Evolutionary conservation across 2,113 vertebrate genomes (phyloP).

Genomic region (Dipodomys merriami): DNA sequence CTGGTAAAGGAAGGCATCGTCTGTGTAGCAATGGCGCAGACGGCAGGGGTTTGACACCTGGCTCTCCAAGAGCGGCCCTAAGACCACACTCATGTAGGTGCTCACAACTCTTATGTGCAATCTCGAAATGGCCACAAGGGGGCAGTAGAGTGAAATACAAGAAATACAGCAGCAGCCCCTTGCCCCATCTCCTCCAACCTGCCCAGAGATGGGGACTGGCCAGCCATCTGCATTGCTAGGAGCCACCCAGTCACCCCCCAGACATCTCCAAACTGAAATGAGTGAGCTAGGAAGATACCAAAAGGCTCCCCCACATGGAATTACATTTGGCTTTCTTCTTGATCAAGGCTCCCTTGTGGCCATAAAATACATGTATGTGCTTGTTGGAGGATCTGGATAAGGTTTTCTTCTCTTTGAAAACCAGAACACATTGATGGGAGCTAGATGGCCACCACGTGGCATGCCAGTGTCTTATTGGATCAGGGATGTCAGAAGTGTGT

Average conservation of each 20-base stretch:
- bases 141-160: constrained; percentile 56
- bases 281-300: neutral
- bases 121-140: neutral
- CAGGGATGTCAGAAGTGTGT: neutral
- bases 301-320: neutral
- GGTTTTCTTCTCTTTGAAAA: neutral
- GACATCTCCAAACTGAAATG: neutral
- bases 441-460: neutral
- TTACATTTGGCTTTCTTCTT: neutral
- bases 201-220: accelerated
- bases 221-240: neutral
- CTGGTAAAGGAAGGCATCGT: too few relatives aligned
- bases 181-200: neutral
- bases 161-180: too few relatives aligned
- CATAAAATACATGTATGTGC: neutral
- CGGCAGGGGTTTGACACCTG: neutral
- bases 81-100: neutral
- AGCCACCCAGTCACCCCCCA: neutral
- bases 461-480: too few relatives aligned
- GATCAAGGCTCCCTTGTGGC: neutral
- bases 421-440: neutral
- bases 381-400: neutral
- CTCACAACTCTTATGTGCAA: neutral
- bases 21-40: too few relatives aligned
- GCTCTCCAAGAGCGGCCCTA: too few relatives aligned